phyloP scores from a whole-genome alignment of 2,113 vertebrate species.

The Pelecanoides urinatrix region DNA sequence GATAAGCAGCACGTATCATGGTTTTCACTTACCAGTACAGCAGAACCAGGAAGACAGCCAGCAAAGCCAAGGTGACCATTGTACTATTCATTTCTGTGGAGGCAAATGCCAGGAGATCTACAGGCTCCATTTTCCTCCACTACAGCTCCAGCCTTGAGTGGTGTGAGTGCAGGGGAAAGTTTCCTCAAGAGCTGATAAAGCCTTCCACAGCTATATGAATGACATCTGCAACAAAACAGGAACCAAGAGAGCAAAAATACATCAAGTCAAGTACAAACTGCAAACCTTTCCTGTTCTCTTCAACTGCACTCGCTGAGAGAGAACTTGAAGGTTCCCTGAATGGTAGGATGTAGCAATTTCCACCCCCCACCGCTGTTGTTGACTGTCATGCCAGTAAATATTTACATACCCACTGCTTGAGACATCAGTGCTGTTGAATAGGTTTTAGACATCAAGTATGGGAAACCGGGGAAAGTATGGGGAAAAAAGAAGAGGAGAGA shows the following conservation, averaged over 20 bases:
- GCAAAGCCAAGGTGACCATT: slow-evolving; percentile 71
- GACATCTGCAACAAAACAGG: slow-evolving; percentile 40
- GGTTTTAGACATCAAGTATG: not conserved
- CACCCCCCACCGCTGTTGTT: slow-evolving; percentile 22
- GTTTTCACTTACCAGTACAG: slow-evolving; percentile 82
- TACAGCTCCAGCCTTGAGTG: not conserved
- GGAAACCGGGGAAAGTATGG: not conserved
- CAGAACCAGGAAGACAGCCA: slow-evolving; percentile 73
- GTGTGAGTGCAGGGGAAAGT: not conserved
- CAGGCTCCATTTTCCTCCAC: slow-evolving; percentile 50
- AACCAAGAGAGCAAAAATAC: not conserved
- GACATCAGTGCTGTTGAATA: not conserved
- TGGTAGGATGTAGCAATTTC: slow-evolving; percentile 61
- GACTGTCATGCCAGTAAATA: slow-evolving; percentile 67
- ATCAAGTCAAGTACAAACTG: not conserved
- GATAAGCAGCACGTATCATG: not conserved
- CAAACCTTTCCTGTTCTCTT: slow-evolving; percentile 43
- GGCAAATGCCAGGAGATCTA: slow-evolving; percentile 43
- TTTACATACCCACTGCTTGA: slow-evolving; percentile 61
- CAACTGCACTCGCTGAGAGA: slow-evolving; percentile 10
- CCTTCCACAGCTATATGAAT: not conserved
- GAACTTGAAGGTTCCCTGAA: slow-evolving; percentile 54
- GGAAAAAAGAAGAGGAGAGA: not conserved
- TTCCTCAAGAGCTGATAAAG: slow-evolving; percentile 15
- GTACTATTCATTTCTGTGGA: slow-evolving; percentile 37